phyloP scores from a whole-genome alignment of 2,888 invertebrate genomes.

The Andrena camellia region DNA sequence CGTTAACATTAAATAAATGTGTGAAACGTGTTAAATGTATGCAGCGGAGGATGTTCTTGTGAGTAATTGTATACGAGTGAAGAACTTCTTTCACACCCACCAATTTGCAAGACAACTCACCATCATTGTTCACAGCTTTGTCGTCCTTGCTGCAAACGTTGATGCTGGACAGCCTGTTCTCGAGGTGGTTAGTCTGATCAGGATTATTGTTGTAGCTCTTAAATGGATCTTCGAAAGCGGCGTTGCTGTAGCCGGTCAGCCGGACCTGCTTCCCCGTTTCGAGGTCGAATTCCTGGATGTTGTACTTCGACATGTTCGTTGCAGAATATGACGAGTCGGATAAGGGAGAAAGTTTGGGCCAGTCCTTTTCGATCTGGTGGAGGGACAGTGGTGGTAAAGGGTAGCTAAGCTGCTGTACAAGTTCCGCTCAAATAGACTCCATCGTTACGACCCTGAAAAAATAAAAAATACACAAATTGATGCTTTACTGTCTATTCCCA shows the following conservation, averaged over 20 bases:
- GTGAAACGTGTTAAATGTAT: no score
- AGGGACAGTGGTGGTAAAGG: background rate
- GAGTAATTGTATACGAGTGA: no score
- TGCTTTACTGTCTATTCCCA: background rate
- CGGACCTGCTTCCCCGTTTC: constrained; percentile 78
- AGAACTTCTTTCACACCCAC: no score
- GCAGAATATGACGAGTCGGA: constrained; percentile 79
- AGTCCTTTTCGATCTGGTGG: constrained; percentile 20
- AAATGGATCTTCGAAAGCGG: constrained; percentile 70
- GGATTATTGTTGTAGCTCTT: constrained; percentile 66
- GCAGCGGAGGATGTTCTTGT: no score
- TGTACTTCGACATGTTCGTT: constrained; percentile 86
- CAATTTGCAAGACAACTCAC: constrained; percentile 42
- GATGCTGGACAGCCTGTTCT: constrained; percentile 70
- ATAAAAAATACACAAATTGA: constrained; percentile 10
- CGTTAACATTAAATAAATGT: no score
- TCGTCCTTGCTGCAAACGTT: constrained; percentile 58
- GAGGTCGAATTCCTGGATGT: constrained; percentile 76
- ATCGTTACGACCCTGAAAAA: constrained; percentile 66
- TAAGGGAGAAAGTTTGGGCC: constrained; percentile 4
- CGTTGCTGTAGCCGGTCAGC: constrained; percentile 79
- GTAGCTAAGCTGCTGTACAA: constrained; percentile 5
- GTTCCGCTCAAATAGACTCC: constrained; percentile 68
- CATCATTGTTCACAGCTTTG: constrained; percentile 55
- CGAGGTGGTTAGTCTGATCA: constrained; percentile 66